phyloP scores from a whole-genome alignment of 2,888 invertebrate genomes.

The Clistopyga incitator region DNA sequence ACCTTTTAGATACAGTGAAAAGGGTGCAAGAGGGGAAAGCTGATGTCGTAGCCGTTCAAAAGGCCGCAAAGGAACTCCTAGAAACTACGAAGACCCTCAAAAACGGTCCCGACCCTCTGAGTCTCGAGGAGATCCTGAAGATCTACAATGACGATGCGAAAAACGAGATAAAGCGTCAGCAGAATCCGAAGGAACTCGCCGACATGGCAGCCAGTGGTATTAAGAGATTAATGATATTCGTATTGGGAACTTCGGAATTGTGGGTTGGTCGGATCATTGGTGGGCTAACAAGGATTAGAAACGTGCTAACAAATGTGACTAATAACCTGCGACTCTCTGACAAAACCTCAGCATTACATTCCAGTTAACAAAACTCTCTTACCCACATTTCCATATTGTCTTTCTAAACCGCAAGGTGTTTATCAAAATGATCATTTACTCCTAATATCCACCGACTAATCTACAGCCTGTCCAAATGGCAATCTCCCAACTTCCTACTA shows the following conservation, averaged over 20 bases:
- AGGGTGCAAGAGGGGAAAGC: conserved; percentile 81
- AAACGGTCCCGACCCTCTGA: conserved; percentile 80
- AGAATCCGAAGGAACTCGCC: conserved; percentile 66
- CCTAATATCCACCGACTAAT: conserved; percentile 4
- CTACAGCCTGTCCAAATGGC: neutral
- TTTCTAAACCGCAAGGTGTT: conserved; percentile 6
- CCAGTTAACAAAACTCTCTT: conserved; percentile 52
- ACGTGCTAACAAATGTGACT: conserved; percentile 73
- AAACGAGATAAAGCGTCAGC: conserved; percentile 82
- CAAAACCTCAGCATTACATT: neutral
- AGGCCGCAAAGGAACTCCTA: conserved; percentile 77
- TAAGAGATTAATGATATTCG: conserved; percentile 78
- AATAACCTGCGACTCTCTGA: conserved; percentile 66
- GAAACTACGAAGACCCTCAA: conserved; percentile 76
- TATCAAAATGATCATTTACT: conserved; percentile 9
- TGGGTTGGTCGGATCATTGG: conserved; percentile 75
- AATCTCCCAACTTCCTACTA: conserved; percentile 15
- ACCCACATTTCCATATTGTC: conserved; percentile 24
- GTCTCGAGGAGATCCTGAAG: conserved; percentile 80
- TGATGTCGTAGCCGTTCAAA: conserved; percentile 76
- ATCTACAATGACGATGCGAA: conserved; percentile 79
- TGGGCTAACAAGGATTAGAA: conserved; percentile 75
- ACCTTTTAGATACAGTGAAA: conserved; percentile 81
- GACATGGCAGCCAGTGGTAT: conserved; percentile 76
- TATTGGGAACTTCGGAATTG: conserved; percentile 75